Evolutionary conservation across 2,113 vertebrate genomes (phyloP).

Genomic region (Crotophaga sulcirostris): DNA sequence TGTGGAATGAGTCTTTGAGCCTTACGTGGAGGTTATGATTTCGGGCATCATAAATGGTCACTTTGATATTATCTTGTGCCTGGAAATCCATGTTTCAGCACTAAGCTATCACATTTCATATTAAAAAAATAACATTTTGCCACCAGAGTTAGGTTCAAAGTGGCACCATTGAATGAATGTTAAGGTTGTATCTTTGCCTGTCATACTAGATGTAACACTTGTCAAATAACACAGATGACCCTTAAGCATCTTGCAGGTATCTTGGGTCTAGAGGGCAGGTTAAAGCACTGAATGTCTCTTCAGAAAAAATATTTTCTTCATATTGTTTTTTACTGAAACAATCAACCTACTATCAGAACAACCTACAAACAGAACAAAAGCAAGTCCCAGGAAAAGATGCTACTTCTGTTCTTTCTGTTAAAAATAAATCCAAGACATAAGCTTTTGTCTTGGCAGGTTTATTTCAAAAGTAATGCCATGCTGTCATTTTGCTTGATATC

Average conservation of each 20-base stretch:
- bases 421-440: conserved; percentile 36
- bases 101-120: conserved; percentile 81
- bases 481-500: conserved; percentile 20
- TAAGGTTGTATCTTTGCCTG: conserved; percentile 86
- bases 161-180: conserved; percentile 82
- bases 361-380: conserved; percentile 79
- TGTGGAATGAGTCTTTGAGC: conserved; percentile 48
- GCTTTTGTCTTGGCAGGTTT: conserved; percentile 56
- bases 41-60: conserved; percentile 57
- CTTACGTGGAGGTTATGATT: conserved; percentile 65
- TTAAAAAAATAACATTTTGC: conserved; percentile 80
- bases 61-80: conserved; percentile 77
- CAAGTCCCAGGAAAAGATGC: neutral
- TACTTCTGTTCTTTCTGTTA: conserved; percentile 31
- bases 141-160: conserved; percentile 83
- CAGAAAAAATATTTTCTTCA: conserved; percentile 76
- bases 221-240: conserved; percentile 86
- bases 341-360: conserved; percentile 77
- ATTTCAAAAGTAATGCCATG: conserved; percentile 10
- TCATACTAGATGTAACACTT: conserved; percentile 78
- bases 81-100: conserved; percentile 74
- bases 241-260: conserved; percentile 78
- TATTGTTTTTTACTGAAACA: conserved; percentile 86
- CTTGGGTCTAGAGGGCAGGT: conserved; percentile 82
- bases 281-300: conserved; percentile 78